phyloP scores from a whole-genome alignment of 2,797 vertebrate genomes.

The Spea hammondii region DNA sequence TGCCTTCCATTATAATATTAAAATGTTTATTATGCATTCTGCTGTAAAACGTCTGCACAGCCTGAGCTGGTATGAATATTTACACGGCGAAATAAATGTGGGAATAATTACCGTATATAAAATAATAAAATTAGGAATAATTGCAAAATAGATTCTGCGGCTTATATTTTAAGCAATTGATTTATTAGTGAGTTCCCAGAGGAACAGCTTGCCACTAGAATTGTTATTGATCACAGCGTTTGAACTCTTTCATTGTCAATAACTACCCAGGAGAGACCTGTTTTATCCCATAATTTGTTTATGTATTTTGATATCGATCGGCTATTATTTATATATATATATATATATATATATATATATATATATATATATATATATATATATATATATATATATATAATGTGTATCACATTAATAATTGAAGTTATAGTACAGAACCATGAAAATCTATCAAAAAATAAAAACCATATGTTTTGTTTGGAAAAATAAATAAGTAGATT shows the following conservation, averaged over 20 bases:
- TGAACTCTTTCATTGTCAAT: conserved; percentile 49
- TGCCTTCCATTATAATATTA: background rate
- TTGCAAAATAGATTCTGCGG: conserved; percentile 7
- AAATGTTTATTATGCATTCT: background rate
- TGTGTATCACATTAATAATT: background rate
- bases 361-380: background rate
- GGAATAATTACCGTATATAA: background rate
- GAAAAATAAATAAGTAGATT: too few species aligned
- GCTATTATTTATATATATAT: background rate
- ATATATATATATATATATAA: background rate
- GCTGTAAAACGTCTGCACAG: background rate
- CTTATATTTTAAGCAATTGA: conserved; percentile 44
- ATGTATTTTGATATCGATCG: conserved; percentile 38
- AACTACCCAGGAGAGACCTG: conserved; percentile 48
- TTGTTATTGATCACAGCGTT: conserved; percentile 47
- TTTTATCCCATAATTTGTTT: conserved; percentile 49
- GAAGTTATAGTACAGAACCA: too few species aligned
- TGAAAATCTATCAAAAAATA: too few species aligned
- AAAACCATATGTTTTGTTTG: too few species aligned
- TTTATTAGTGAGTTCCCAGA: conserved; percentile 42
- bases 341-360: background rate
- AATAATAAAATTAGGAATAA: conserved; percentile 3
- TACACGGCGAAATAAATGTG: background rate
- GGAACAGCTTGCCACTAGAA: conserved; percentile 46
- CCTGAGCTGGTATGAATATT: conserved; percentile 7